Evolutionary conservation across 2,113 vertebrate genomes (phyloP).

Genomic region (Mirounga angustirostris): DNA sequence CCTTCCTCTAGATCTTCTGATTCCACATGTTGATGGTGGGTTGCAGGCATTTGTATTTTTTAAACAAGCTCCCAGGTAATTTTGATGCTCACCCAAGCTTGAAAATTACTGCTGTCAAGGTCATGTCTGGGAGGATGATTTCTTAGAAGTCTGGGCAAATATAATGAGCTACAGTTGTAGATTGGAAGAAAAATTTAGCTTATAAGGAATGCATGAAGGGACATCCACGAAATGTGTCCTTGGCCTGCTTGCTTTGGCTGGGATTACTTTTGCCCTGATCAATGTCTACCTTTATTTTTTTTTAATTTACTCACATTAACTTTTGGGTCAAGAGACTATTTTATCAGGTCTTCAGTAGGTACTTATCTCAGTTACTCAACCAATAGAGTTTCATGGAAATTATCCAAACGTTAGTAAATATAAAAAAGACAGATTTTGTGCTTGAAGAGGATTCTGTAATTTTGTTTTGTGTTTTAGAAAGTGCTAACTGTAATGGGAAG

Average conservation of each 20-base stretch:
- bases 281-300: not conserved
- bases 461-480: not conserved
- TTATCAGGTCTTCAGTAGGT: not conserved
- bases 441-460: not conserved
- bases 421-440: not conserved
- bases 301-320: not conserved
- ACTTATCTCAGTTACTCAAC: not conserved
- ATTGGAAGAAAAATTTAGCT: not conserved
- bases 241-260: not conserved
- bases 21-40: not conserved
- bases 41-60: not conserved
- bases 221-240: not conserved
- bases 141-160: not conserved
- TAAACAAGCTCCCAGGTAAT: not conserved
- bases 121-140: not conserved
- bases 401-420: not conserved
- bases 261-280: not conserved
- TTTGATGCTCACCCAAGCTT: not conserved
- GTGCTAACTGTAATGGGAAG: not conserved
- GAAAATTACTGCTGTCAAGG: not conserved
- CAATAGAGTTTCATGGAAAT: not conserved
- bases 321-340: not conserved
- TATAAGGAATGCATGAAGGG: not conserved
- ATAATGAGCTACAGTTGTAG: not conserved
- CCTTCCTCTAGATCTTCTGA: not conserved